These are phyloP conservation scores for Euwallacea fornicatus DNA, from an alignment of 1,140 invertebrate species.

Conservation along the genomic window DNA sequence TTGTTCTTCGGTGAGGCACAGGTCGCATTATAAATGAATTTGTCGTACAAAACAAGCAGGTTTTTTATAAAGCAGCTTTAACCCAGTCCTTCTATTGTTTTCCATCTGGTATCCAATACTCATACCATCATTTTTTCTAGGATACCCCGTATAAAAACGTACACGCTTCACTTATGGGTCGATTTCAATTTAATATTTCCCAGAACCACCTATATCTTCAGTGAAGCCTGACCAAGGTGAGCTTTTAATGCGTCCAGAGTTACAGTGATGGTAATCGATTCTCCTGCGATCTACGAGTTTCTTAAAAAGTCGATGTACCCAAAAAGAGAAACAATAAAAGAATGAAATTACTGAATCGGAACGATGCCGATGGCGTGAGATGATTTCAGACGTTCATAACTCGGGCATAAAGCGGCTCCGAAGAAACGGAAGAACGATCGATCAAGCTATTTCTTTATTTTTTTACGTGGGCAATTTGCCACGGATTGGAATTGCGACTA, in stretches of 20 bases:
- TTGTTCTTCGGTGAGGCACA: no score
- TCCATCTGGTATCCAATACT: no score
- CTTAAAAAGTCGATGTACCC: neutral
- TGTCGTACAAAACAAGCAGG: no score
- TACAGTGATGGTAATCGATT: neutral
- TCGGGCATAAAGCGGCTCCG: neutral
- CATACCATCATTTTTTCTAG: no score
- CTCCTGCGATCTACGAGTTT: slow-evolving; percentile 1
- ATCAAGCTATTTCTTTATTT: slow-evolving; percentile 4
- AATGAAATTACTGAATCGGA: slow-evolving; percentile 7
- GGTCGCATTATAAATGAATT: no score
- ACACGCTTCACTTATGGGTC: no score
- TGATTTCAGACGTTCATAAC: neutral
- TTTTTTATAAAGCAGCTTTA: no score
- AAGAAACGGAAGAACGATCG: slow-evolving; percentile 4
- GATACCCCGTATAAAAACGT: no score
- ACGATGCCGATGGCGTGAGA: slow-evolving; percentile 5
- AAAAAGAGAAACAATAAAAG: slow-evolving; percentile 6
- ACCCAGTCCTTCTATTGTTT: no score
- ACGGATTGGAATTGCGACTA: neutral
- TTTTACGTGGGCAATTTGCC: neutral
- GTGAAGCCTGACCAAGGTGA: neutral
- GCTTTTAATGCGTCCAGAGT: neutral
- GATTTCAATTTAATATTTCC: neutral
- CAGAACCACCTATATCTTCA: neutral